Base-by-base conservation (phyloP, 2,113 vertebrate species). In the Scytalopus superciliaris region DNA sequence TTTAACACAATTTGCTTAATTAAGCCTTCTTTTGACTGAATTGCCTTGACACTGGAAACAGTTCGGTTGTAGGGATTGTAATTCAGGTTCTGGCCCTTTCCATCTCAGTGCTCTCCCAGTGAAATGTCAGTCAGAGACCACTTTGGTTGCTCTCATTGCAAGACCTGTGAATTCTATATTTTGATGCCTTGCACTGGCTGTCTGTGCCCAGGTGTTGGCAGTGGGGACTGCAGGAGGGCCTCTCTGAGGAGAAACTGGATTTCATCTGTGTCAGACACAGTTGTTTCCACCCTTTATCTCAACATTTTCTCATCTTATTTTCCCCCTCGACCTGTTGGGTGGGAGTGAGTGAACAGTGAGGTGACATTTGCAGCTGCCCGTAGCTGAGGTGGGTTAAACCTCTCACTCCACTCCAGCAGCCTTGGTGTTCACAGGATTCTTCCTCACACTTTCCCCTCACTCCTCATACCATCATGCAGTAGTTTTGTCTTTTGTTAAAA, bases 281-380 rank as follows among this genome's bases (percentile, higher is more conserved):
- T 6, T 4, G 3, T 2, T 55, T 44, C 10, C 63, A 50, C 24
- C 19, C 14, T 78, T 78, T 64, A n/a, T 45, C 28, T 84, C 0
- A 0, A 23, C 10, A 25, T 30, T 55, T 64, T 55, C 37, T 60
- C 9, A n/a, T 49, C 16, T 40, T 21, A 22, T 40, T 50, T 59
- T 17, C 3, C 10, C 10, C 14, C 7, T 7, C 1, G 2, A 15
- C 8, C 24, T 45, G 4, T 24, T 22, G 30, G 66, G 9, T 7
- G 13, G 11, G 18, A 69, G 5, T 39, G 57, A 75, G 12, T 21
- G 47, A n/a, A 31, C 30, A 42, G 3, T 4, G 16, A 28, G 10
- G 12, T 12, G 23, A 10, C 35, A 24, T 35, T 76, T 45, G 18
- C 57, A 56, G 37, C 19, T 77, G 33, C 22, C 12, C 6, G 3